phyloP scores from a whole-genome alignment of 1,140 invertebrate species.

The Stenopsyche tienmushanensis region DNA sequence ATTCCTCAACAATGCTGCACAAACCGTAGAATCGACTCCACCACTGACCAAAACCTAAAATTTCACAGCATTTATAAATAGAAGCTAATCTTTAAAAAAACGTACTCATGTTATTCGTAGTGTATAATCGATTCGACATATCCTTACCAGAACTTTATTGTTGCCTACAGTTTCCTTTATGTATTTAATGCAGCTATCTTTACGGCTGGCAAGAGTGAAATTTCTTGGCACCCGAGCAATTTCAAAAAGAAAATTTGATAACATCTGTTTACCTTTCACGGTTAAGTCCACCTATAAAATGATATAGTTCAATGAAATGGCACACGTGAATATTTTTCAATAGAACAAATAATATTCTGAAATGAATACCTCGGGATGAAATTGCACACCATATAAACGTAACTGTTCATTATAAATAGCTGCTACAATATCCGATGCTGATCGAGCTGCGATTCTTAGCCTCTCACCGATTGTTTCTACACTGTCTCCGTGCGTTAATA shows the following conservation, averaged over 20 bases:
- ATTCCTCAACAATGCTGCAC: conserved; percentile 90
- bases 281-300: conserved; percentile 82
- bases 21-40: conserved; percentile 98
- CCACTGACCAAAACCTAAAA: conserved; percentile 87
- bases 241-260: conserved; percentile 94
- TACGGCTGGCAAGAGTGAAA: conserved; percentile 86
- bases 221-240: conserved; percentile 82
- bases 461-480: conserved; percentile 86
- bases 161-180: conserved; percentile 87
- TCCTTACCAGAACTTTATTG: conserved; percentile 90
- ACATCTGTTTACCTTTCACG: conserved; percentile 84
- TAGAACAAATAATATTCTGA: conserved; percentile 7
- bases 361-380: conserved; percentile 80
- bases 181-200: conserved; percentile 91
- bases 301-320: not conserved
- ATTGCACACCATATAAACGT: conserved; percentile 95
- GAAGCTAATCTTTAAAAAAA: too few relatives aligned
- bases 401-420: conserved; percentile 91
- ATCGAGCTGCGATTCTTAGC: conserved; percentile 82
- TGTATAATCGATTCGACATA: not conserved
- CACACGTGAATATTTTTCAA: not conserved
- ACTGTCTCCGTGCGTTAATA: conserved; percentile 96
- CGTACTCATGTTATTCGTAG: too few relatives aligned
- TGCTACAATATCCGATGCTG: conserved; percentile 77
- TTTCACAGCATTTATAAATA: not conserved